Evolutionary conservation across 2,113 vertebrate species (phyloP).

Genomic region (Pleuronectes platessa): DNA sequence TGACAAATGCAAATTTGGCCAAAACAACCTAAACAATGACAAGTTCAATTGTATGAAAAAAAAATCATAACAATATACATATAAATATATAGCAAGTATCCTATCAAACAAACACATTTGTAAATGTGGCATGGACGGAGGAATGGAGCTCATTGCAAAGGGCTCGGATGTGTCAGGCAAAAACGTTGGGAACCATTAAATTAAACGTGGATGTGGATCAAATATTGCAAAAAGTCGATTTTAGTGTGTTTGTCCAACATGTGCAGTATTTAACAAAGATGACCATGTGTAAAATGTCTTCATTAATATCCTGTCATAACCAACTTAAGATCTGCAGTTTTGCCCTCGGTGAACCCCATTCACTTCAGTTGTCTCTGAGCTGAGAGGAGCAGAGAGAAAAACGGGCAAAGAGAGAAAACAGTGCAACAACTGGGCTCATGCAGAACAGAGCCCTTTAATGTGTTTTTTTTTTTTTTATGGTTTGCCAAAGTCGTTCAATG

Average conservation of each 20-base stretch:
- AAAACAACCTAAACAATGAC: too few relatives aligned
- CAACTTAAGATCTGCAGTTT: constrained; percentile 39
- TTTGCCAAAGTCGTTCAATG: constrained; percentile 76
- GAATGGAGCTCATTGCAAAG: too few relatives aligned
- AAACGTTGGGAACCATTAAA: too few relatives aligned
- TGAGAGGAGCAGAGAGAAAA: constrained; percentile 36
- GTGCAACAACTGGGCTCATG: constrained; percentile 68
- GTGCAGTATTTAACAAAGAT: neutral
- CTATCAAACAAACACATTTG: neutral
- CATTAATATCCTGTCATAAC: constrained; percentile 26
- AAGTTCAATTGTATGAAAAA: neutral
- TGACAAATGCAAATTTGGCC: too few relatives aligned
- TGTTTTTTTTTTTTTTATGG: constrained; percentile 69
- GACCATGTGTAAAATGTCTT: neutral
- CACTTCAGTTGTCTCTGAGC: constrained; percentile 39
- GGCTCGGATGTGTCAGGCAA: too few relatives aligned
- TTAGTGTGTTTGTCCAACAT: too few relatives aligned
- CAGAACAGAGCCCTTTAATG: constrained; percentile 74
- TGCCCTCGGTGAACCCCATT: constrained; percentile 11
- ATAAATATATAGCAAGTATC: neutral
- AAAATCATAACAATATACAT: neutral
- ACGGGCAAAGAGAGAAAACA: constrained; percentile 32
- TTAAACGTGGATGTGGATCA: neutral
- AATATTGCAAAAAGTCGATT: neutral
- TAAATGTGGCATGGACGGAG: neutral